A percentile compares a stretch with the other conserved stretches of the same genome.
These are phyloP conservation scores for Ophthalmolycus amberensis DNA, from an alignment of 2,113 vertebrate genomes.

Conservation along the genomic window DNA sequence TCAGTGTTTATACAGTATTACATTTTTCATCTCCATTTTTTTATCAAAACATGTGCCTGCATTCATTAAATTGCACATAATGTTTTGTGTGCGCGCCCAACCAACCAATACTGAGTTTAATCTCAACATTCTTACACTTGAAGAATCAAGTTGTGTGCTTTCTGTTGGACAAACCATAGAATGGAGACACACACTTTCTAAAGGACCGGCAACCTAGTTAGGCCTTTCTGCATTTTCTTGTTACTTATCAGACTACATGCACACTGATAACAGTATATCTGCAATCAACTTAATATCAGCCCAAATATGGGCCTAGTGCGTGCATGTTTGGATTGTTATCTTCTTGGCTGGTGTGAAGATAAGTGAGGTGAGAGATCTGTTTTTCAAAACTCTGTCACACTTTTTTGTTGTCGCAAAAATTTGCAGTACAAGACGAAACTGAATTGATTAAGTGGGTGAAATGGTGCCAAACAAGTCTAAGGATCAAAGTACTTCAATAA, in stretches of 20 bases:
- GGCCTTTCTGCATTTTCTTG: background rate
- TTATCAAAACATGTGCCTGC: background rate
- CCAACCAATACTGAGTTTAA: background rate
- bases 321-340: background rate
- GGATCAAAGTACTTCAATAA: background rate
- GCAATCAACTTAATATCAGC: background rate
- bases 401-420: background rate
- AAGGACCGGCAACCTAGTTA: no score
- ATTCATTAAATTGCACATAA: background rate
- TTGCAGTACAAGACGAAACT: background rate
- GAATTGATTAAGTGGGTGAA: background rate
- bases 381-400: background rate
- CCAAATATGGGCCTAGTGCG: background rate
- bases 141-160: background rate
- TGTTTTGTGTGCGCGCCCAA: background rate
- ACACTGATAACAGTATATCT: background rate
- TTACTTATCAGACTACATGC: background rate
- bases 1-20: slow-evolving; percentile 7
- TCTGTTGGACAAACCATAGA: background rate
- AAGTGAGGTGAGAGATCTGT: background rate
- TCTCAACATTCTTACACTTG: background rate
- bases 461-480: background rate
- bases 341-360: background rate
- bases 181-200: background rate
- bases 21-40: background rate